Conservation (phyloP, 2,888 invertebrate species). For the Azorinus chamasolen region DNA sequence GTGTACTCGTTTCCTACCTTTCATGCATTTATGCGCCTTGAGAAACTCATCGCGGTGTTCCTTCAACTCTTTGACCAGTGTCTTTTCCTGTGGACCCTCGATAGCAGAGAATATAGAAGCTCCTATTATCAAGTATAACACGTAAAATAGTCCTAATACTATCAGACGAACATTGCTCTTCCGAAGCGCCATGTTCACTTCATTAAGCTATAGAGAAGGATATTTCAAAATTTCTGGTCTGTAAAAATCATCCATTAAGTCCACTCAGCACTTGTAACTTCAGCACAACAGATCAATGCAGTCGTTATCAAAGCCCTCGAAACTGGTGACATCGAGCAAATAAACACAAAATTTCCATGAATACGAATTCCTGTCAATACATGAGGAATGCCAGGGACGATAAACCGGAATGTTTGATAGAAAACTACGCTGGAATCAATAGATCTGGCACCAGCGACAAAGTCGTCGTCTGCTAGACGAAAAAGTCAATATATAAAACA, state of each 20-base stretch:
- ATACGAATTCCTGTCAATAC: background rate
- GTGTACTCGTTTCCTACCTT: slow-evolving; percentile 88
- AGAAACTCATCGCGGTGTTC: slow-evolving; percentile 89
- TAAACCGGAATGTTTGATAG: no score
- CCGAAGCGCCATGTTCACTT: slow-evolving; percentile 53
- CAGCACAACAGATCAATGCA: no score
- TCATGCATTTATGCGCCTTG: slow-evolving; percentile 89
- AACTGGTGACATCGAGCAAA: slow-evolving; percentile 1
- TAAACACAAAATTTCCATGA: background rate
- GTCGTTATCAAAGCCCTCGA: no score
- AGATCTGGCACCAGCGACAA: no score
- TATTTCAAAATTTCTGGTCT: no score
- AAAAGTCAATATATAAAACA: no score
- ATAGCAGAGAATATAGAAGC: slow-evolving; percentile 93
- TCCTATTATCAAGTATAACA: slow-evolving; percentile 90
- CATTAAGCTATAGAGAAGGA: no score
- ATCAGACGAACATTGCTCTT: slow-evolving; percentile 81
- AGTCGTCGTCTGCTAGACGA: no score
- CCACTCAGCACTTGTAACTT: no score
- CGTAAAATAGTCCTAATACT: slow-evolving; percentile 87
- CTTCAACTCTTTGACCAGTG: slow-evolving; percentile 88
- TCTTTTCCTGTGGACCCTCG: slow-evolving; percentile 91
- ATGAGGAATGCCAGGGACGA: background rate
- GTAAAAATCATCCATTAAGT: no score
- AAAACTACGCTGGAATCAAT: no score